These are phyloP conservation scores for Lepidotrigona ventralis DNA, from an alignment of 1,140 invertebrate species.

Conservation along the genomic window DNA sequence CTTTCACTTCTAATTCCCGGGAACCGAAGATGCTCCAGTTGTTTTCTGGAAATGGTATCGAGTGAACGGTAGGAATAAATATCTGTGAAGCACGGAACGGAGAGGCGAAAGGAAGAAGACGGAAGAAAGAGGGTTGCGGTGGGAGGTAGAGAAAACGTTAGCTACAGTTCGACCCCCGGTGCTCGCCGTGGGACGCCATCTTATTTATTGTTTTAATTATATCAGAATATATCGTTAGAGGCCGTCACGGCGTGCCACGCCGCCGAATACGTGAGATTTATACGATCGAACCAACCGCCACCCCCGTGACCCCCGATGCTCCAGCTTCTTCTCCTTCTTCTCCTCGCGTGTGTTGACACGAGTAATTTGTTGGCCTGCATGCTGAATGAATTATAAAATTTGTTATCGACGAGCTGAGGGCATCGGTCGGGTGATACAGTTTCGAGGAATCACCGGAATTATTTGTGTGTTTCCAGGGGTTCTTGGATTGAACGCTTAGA, in stretches of 20 bases:
- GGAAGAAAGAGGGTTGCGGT: neutral
- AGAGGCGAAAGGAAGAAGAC: neutral
- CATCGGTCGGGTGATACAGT: neutral
- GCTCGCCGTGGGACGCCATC: slow-evolving; percentile 79
- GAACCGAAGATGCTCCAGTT: neutral
- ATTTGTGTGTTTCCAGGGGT: neutral
- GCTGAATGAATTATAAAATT: slow-evolving; percentile 76
- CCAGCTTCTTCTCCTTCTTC: slow-evolving; percentile 19
- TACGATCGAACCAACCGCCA: slow-evolving; percentile 68
- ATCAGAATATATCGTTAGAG: slow-evolving; percentile 81
- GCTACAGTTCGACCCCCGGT: slow-evolving; percentile 75
- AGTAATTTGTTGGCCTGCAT: slow-evolving; percentile 72
- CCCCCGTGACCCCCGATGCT: slow-evolving; percentile 15
- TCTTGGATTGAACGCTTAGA: neutral
- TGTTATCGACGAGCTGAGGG: slow-evolving; percentile 57
- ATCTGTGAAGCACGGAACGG: slow-evolving; percentile 16
- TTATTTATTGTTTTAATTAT: slow-evolving; percentile 82
- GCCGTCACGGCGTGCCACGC: slow-evolving; percentile 75
- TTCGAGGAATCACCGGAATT: slow-evolving; percentile 16
- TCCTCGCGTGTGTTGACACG: slow-evolving; percentile 67
- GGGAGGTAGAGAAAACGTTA: slow-evolving; percentile 42
- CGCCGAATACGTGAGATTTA: slow-evolving; percentile 79
- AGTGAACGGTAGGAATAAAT: slow-evolving; percentile 10
- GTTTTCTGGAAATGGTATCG: no score
- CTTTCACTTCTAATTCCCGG: neutral